These are phyloP conservation scores for Tringa solitaria DNA, from an alignment of 2,113 vertebrate species.

Conservation along the genomic window DNA sequence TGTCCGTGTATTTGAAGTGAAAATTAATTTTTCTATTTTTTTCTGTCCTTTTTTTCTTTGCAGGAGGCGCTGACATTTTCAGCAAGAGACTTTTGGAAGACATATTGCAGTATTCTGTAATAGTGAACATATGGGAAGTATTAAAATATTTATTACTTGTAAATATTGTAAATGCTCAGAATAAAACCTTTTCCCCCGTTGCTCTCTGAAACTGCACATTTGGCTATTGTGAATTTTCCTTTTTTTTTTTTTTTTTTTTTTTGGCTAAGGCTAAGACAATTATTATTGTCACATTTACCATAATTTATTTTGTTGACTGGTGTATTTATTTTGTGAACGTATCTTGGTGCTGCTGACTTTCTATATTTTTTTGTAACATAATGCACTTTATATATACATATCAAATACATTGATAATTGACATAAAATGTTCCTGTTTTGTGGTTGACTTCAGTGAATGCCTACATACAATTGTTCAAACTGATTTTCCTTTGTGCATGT, in stretches of 20 bases:
- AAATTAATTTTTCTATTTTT: slow-evolving; percentile 22
- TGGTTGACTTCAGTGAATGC: slow-evolving; percentile 73
- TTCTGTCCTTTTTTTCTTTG: slow-evolving; percentile 28
- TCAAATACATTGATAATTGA: slow-evolving; percentile 75
- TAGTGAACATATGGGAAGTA: slow-evolving; percentile 79
- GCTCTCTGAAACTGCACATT: slow-evolving; percentile 78
- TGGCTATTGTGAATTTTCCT: slow-evolving; percentile 76
- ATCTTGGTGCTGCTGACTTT: slow-evolving; percentile 94
- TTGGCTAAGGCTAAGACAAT: slow-evolving; percentile 71
- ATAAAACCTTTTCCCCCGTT: slow-evolving; percentile 64
- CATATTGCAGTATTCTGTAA: slow-evolving; percentile 80
- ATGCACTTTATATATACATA: slow-evolving; percentile 98
- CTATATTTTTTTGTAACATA: slow-evolving; percentile 91
- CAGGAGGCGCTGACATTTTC: slow-evolving; percentile 76
- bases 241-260: slow-evolving; percentile 32
- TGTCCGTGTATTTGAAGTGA: not conserved
- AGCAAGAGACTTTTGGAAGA: slow-evolving; percentile 68
- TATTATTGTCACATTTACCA: slow-evolving; percentile 76
- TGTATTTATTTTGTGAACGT: slow-evolving; percentile 98
- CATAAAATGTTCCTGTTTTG: slow-evolving; percentile 73
- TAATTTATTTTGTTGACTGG: slow-evolving; percentile 94
- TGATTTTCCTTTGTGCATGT: slow-evolving; percentile 74
- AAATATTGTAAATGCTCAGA: slow-evolving; percentile 81
- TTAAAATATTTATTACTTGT: slow-evolving; percentile 86
- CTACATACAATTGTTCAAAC: slow-evolving; percentile 65